Percentiles rank a stretch among this genome's conserved stretches.
These are phyloP conservation scores for Acanthurus leucopareius DNA, from an alignment of 2,797 vertebrate genomes.

Conservation along the genomic window DNA sequence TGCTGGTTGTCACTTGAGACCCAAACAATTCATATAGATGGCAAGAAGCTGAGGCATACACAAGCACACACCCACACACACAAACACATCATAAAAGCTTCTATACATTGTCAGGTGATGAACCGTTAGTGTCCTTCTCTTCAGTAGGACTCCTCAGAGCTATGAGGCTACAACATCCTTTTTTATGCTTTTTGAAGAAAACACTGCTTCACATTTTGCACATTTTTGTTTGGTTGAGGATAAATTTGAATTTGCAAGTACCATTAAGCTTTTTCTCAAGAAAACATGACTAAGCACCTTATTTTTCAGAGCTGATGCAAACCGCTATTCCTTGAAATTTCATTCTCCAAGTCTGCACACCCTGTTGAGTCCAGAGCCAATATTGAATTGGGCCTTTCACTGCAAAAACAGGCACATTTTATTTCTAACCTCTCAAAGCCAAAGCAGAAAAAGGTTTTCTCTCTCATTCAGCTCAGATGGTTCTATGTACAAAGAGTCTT, in stretches of 20 bases:
- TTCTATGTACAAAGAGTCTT: background rate
- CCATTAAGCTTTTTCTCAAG: background rate
- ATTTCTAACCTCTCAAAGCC: conserved; percentile 28
- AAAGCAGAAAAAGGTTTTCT: conserved; percentile 23
- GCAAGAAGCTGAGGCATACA: no score
- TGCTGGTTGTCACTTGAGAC: no score
- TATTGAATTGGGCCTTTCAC: conserved; percentile 36
- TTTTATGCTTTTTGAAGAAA: background rate
- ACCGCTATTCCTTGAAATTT: conserved; percentile 15
- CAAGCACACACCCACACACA: no score
- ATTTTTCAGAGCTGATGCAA: conserved; percentile 2
- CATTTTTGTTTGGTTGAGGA: background rate
- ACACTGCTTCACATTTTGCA: background rate
- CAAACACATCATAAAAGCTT: conserved; percentile 40
- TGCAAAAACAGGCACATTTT: background rate
- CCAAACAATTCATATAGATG: no score
- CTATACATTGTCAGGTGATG: conserved; percentile 55
- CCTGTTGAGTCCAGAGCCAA: conserved; percentile 33
- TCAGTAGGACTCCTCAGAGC: conserved; percentile 6
- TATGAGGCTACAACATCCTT: conserved; percentile 2
- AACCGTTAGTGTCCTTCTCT: conserved; percentile 28
- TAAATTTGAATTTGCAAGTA: background rate
- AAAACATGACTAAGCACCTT: background rate
- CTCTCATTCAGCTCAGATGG: background rate
- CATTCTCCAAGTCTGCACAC: conserved; percentile 9